Conservation (phyloP, 2,797 vertebrate genomes). For the Chiroxiphia lanceolata region DNA sequence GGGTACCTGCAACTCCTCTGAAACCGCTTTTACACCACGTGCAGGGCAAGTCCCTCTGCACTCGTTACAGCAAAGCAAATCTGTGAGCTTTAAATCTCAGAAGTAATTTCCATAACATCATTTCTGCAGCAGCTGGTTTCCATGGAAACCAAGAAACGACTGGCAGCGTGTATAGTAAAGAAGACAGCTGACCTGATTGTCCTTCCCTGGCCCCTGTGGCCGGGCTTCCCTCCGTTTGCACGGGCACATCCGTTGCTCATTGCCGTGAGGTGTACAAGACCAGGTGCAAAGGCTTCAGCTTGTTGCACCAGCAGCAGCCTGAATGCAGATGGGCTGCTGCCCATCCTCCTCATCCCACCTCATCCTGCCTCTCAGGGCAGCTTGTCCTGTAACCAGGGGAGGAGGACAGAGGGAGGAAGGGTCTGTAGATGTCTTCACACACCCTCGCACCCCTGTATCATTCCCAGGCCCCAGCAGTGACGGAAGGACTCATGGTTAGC, state of each 20-base stretch:
- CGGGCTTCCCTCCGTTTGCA: neutral
- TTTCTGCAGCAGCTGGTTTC: constrained; percentile 46
- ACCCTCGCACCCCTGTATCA: rapidly evolving
- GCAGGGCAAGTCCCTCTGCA: neutral
- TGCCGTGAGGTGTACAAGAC: neutral
- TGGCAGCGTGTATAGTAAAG: neutral
- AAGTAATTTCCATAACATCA: neutral
- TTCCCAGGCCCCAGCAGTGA: neutral
- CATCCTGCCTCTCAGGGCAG: neutral
- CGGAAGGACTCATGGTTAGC: neutral
- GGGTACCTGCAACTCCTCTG: neutral
- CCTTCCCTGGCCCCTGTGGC: neutral
- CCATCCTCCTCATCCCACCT: neutral
- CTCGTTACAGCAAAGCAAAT: neutral
- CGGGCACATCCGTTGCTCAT: neutral
- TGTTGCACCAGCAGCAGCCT: neutral
- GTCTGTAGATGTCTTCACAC: rapidly evolving
- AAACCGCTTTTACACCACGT: rapidly evolving
- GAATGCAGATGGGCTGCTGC: neutral
- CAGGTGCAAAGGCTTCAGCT: neutral
- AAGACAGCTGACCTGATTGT: neutral
- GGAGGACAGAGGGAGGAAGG: neutral
- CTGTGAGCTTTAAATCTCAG: neutral
- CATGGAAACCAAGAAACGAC: neutral
- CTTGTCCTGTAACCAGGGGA: neutral